Base-by-base conservation (phyloP, 2,888 invertebrate genomes). In the Podabrus alpinus region DNA sequence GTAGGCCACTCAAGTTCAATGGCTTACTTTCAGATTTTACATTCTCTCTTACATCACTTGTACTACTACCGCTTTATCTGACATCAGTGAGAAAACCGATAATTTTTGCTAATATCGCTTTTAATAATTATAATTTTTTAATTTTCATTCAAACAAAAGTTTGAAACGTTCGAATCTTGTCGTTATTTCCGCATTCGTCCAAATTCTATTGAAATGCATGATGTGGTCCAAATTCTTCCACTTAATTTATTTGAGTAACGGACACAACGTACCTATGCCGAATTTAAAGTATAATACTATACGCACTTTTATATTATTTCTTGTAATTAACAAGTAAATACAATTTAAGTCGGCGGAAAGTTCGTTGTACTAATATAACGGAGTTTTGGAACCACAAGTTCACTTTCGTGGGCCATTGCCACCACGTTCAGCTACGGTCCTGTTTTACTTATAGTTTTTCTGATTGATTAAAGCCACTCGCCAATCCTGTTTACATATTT, bases 21-120 rank as follows among this genome's bases (percentile, higher is more conserved):
- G 87, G 85, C 87, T 85, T 86, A 87, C 87, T 87, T 87, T 87
- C 87, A 85, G 86, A 86, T 84, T 84, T 77, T 79, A 85, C 86
- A 86, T 85, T 86, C 86, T 85, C 84, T 85, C 85, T 86, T 86
- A 86, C 86, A 86, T 86, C 86, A 86, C 85, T 86, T 85, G 83
- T 85, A 84, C 85, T 84, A 76, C 76, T 74, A 72, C 73, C 74
- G 76, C 61, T 15, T 71, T 66, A 71, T 29, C 62, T 64, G 19
- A 17, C 25, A 59, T 19, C 15, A 16, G 62, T 68, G 70, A 71
- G 71, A 67, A 69, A 74, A 60, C n/a, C 45, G 45, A 45, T 45
- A n/a, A 45, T 45, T 45, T 45, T 45, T 59, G 25, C 66, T 25
- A 59, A 71, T 71, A 29, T 71, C 66, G 64, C 66, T 67, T 67